Conservation (phyloP, 1,140 invertebrate species). For the Papilio xuthus region DNA sequence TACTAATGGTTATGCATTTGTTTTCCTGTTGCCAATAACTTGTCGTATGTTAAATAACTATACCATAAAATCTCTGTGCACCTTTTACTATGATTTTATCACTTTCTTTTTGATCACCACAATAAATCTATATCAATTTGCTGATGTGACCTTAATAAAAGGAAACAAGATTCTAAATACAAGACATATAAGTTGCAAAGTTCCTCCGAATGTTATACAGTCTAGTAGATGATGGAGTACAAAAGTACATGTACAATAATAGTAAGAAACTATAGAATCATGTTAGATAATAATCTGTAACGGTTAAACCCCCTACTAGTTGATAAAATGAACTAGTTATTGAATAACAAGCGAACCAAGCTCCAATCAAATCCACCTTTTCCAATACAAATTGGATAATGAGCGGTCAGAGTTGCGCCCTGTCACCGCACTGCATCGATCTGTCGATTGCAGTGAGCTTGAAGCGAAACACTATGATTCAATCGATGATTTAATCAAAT, state of each 20-base stretch:
- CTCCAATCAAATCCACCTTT: slow-evolving; percentile 38
- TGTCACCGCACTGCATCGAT: slow-evolving; percentile 45
- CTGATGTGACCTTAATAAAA: background rate
- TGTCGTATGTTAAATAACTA: background rate
- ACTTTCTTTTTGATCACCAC: background rate
- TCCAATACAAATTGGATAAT: slow-evolving; percentile 52
- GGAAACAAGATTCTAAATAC: too few relatives aligned
- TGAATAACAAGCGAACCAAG: slow-evolving; percentile 36
- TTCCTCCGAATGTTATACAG: too few relatives aligned
- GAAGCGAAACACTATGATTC: slow-evolving; percentile 60
- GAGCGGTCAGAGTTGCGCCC: slow-evolving; percentile 41
- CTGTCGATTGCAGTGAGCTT: slow-evolving; percentile 45
- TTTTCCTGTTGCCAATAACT: slow-evolving; percentile 14
- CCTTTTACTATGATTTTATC: too few relatives aligned
- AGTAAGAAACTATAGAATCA: background rate
- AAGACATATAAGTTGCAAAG: too few relatives aligned
- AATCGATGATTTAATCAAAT: slow-evolving; percentile 64
- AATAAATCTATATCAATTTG: background rate
- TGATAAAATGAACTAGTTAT: slow-evolving; percentile 23
- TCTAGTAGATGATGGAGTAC: background rate
- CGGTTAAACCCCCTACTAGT: slow-evolving; percentile 10
- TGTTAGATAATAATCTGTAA: slow-evolving; percentile 11
- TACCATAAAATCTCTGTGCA: too few relatives aligned
- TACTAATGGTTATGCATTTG: slow-evolving; percentile 45
- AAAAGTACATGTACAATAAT: background rate